Base-by-base conservation (phyloP, 2,888 invertebrate genomes). In the Cryptophagus acutangulus region DNA sequence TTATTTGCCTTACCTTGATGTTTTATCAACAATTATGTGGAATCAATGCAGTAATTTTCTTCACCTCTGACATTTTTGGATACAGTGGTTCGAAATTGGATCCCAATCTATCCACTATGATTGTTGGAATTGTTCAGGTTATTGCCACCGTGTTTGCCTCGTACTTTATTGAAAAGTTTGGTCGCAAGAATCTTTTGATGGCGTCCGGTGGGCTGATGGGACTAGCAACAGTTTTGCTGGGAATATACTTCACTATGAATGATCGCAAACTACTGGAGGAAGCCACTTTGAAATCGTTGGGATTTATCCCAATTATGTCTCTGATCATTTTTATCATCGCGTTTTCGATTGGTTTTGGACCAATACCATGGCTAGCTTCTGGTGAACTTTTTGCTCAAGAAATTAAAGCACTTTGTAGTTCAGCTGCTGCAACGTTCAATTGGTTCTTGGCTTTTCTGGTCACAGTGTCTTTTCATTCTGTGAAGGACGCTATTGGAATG, bases 11-110 rank as follows among this genome's bases (percentile, higher is more conserved):
- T 60, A 80, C 83, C 2, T 74, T 93, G 2, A 92, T 92, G 91
- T 69, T 88, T 52, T 87, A 91, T 70, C 93, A 93, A 63, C 92
- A 93, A 65, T 71, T 91, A 38, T 82, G 84, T 39, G 88, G 89
- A 28, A 80, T 87, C 33, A 89, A 90, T 55, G 86, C 86, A 0
- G 84, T 89, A 2, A 85, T 89, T 45, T 89, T 89, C 66, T 88
- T 86, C 57, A 78, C 84, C 0, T 75, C 77, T 0, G 64, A 71
- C 1, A 93, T 94, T 45, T 92, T 93, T 65, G 57, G 66, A 34
- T 44, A 74, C 31, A 81, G 87, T 4, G 78, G 78, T 6, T 75
- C 77, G 2, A 47, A 67, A 0, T 72, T 87, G 16, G 65, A 74
- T 2, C 63, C 80, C 0, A 71, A 75, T 12, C 59, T 75, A 3